Percentiles rank a stretch among this genome's conserved stretches.
Conservation (phyloP, 2,113 vertebrate species). For the Brachyhypopomus occidentalis region DNA sequence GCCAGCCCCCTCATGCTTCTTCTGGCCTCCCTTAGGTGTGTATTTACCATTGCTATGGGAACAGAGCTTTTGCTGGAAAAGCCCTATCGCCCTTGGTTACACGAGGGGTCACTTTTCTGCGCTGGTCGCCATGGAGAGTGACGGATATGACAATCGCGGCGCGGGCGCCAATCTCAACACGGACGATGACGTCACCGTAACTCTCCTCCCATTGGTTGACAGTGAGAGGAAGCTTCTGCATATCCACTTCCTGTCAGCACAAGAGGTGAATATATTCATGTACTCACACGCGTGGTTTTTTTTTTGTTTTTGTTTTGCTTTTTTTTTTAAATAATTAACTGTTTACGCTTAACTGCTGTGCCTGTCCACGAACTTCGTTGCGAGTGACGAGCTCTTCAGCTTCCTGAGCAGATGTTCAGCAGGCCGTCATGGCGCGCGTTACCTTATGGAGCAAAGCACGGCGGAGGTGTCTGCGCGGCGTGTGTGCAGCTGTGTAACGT, state of each 20-base stretch:
- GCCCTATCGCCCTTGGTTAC: constrained; percentile 97
- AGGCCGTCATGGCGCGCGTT: too few relatives aligned
- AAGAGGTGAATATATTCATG: constrained; percentile 79
- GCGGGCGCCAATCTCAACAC: constrained; percentile 98
- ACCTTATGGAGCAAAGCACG: too few relatives aligned
- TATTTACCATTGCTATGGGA: constrained; percentile 98
- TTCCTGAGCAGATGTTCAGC: too few relatives aligned
- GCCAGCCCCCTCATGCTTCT: too few relatives aligned
- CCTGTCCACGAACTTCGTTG: too few relatives aligned
- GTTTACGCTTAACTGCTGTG: not conserved
- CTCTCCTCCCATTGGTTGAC: constrained; percentile 94
- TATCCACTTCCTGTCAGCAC: constrained; percentile 95
- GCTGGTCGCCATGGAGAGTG: constrained; percentile 98
- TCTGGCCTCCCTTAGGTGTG: constrained; percentile 79
- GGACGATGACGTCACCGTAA: constrained; percentile 94
- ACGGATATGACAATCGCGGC: constrained; percentile 94
- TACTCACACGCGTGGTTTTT: not conserved
- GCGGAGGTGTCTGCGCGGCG: too few relatives aligned
- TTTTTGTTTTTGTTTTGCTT: too few relatives aligned
- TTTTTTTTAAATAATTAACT: too few relatives aligned
- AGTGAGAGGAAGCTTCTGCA: constrained; percentile 96
- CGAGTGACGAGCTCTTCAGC: too few relatives aligned
- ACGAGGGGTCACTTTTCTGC: constrained; percentile 98
- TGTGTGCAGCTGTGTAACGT: too few relatives aligned
- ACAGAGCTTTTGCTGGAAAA: constrained; percentile 99